A percentile compares a stretch with the other conserved stretches of the same genome.
Conservation (phyloP, 1,140 invertebrate species). For the Anthonomus grandis region DNA sequence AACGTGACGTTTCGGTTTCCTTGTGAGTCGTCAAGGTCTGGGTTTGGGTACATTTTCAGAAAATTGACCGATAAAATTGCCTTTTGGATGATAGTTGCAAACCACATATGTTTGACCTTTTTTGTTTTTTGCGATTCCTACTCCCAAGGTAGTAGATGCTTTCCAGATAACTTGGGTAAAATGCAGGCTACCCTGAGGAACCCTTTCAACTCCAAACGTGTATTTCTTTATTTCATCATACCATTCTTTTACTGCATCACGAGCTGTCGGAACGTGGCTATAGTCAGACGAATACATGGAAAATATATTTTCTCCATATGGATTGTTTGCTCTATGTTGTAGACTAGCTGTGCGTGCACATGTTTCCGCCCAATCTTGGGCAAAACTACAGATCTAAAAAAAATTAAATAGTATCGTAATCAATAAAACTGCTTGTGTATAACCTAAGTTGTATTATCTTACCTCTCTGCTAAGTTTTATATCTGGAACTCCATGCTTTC, state of each 20-base stretch:
- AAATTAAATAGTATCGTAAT: constrained; percentile 4
- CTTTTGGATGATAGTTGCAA: constrained; percentile 79
- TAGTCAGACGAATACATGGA: constrained; percentile 67
- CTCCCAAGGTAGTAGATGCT: constrained; percentile 66
- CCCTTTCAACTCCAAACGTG: constrained; percentile 49
- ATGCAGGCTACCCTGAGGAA: constrained; percentile 61
- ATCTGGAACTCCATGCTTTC: constrained; percentile 65
- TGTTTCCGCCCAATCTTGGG: constrained; percentile 74
- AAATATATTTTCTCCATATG: constrained; percentile 58
- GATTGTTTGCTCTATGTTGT: constrained; percentile 54
- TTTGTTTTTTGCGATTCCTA: constrained; percentile 66
- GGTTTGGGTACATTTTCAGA: constrained; percentile 59
- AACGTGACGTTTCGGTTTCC: constrained; percentile 16
- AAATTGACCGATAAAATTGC: constrained; percentile 73
- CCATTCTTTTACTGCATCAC: constrained; percentile 66
- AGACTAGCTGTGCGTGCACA: constrained; percentile 68
- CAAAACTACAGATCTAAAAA: constrained; percentile 51
- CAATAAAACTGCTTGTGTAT: background rate
- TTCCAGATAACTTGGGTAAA: constrained; percentile 62
- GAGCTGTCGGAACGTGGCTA: constrained; percentile 59
- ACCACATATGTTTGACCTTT: constrained; percentile 63
- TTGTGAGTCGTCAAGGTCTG: constrained; percentile 27
- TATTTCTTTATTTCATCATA: constrained; percentile 64
- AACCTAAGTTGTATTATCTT: constrained; percentile 24
- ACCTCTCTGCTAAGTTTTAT: constrained; percentile 64